phyloP scores from a whole-genome alignment of 2,797 vertebrate genomes.

The Pempheris klunzingeri region DNA sequence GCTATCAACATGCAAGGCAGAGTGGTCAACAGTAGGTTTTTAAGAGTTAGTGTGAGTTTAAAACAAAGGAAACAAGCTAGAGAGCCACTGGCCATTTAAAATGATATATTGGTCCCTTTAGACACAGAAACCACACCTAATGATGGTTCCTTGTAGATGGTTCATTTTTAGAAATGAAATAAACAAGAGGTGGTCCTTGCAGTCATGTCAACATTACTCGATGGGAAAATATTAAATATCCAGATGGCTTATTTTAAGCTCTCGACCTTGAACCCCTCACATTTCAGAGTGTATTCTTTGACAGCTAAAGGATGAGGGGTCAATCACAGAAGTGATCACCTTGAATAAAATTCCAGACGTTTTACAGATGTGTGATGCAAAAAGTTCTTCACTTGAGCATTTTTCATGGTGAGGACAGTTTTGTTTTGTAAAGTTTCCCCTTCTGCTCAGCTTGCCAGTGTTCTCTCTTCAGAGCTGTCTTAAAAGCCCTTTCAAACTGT shows the following conservation, averaged over 20 bases:
- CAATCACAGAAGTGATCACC: neutral
- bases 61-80: neutral
- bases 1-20: neutral
- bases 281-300: conserved; percentile 1
- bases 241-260: neutral
- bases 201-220: neutral
- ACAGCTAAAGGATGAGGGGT: neutral
- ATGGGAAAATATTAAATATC: conserved; percentile 6
- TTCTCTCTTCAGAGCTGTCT: conserved; percentile 2
- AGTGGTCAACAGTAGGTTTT: neutral
- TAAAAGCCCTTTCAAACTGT: conserved; percentile 11
- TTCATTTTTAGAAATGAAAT: no score
- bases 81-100: neutral
- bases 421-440: conserved; percentile 16
- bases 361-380: neutral
- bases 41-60: neutral
- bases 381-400: neutral
- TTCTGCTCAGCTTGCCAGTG: neutral
- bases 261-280: neutral
- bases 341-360: conserved; percentile 1
- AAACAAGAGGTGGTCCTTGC: neutral
- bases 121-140: neutral
- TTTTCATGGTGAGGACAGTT: conserved; percentile 3
- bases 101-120: neutral
- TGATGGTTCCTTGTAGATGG: no score